Percentiles rank a stretch among this genome's conserved stretches.
Conservation (phyloP, 2,113 vertebrate genomes). For the Eulemur rufifrons region DNA sequence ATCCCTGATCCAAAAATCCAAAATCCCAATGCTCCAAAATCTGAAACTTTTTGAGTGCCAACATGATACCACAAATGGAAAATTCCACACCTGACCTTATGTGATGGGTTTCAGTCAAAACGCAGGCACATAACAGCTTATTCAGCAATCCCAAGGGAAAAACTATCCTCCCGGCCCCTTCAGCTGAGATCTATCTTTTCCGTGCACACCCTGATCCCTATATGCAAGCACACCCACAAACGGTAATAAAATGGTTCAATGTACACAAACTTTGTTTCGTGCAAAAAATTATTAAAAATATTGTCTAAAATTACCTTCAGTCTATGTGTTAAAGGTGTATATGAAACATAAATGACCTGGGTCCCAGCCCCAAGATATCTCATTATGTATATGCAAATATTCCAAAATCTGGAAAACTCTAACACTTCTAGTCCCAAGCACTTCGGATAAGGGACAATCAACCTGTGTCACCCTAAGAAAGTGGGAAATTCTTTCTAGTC, state of each 20-base stretch:
- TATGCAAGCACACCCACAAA: not conserved
- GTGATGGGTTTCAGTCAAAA: not conserved
- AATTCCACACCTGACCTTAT: not conserved
- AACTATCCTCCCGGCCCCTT: not conserved
- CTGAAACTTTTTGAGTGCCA: not conserved
- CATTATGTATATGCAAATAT: not conserved
- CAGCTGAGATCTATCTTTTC: not conserved
- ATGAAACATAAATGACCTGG: not conserved
- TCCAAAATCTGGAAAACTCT: not conserved
- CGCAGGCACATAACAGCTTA: not conserved
- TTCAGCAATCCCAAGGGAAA: not conserved
- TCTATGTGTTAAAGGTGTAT: not conserved
- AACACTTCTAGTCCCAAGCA: not conserved
- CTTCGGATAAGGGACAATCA: not conserved
- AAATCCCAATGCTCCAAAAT: not conserved
- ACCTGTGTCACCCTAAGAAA: not conserved
- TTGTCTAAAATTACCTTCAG: not conserved
- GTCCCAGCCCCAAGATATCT: not conserved
- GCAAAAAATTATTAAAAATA: not conserved
- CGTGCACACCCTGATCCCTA: not conserved
- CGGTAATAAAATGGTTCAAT: not conserved
- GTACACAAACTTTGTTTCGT: not conserved
- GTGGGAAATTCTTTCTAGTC: not conserved
- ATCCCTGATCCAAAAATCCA: not conserved
- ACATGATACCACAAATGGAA: not conserved